These are phyloP conservation scores for Anarsia innoxiella DNA, from an alignment of 2,888 invertebrate genomes.

Conservation along the genomic window DNA sequence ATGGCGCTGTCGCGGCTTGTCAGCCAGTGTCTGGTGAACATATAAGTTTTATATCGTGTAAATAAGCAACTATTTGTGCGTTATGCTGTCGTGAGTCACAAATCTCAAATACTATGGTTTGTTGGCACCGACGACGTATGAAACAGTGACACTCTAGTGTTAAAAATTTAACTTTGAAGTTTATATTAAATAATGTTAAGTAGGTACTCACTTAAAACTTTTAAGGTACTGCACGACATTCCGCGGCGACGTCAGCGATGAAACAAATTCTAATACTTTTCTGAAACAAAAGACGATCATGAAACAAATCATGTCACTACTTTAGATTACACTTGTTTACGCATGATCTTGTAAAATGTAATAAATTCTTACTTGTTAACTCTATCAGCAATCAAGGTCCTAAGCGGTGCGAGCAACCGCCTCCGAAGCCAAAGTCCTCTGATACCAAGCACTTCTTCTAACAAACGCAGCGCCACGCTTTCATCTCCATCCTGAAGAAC, in stretches of 20 bases:
- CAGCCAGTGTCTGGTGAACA: constrained; percentile 50
- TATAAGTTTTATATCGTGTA: background rate
- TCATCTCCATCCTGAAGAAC: constrained; percentile 57
- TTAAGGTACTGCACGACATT: constrained; percentile 91
- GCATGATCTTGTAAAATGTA: background rate
- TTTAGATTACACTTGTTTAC: too few species aligned
- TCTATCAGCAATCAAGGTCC: constrained; percentile 61
- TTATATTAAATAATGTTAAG: background rate
- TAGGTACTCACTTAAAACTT: constrained; percentile 82
- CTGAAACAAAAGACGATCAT: constrained; percentile 61
- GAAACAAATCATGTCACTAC: too few species aligned
- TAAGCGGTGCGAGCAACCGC: constrained; percentile 52
- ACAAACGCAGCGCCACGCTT: constrained; percentile 51
- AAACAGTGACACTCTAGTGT: background rate
- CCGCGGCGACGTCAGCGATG: constrained; percentile 88
- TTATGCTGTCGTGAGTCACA: too few species aligned
- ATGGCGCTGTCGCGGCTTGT: constrained; percentile 44
- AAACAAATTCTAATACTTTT: constrained; percentile 91
- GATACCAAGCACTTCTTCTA: constrained; percentile 62
- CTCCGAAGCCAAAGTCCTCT: constrained; percentile 59
- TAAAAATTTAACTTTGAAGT: background rate
- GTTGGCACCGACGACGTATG: too few species aligned
- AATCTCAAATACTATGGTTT: too few species aligned
- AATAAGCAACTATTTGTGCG: too few species aligned
- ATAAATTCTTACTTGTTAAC: constrained; percentile 52